Conservation (phyloP, 2,113 vertebrate genomes). For the Bolborhynchus lineola region DNA sequence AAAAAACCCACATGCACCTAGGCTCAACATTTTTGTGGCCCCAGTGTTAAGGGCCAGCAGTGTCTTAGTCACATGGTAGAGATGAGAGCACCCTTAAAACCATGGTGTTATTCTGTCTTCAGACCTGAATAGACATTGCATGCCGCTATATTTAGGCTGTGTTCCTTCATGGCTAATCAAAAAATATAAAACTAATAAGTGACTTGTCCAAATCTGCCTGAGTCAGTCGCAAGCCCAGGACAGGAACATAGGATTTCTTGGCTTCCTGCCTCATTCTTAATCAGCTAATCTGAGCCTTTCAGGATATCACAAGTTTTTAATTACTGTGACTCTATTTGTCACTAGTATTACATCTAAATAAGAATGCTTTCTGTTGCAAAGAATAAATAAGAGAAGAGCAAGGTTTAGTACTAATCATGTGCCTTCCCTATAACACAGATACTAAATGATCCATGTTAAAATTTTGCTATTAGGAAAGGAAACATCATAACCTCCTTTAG, state of each 20-base stretch:
- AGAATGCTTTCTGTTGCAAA: neutral
- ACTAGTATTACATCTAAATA: neutral
- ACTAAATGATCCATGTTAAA: neutral
- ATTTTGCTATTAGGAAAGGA: neutral
- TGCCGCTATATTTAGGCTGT: fast-evolving
- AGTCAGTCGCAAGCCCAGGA: neutral
- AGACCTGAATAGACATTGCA: neutral
- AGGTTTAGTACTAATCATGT: neutral
- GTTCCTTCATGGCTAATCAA: neutral
- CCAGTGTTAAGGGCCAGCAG: neutral
- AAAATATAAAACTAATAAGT: neutral
- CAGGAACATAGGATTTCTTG: neutral
- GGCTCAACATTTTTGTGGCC: neutral
- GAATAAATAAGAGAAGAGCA: neutral
- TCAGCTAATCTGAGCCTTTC: neutral
- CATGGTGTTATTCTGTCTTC: neutral
- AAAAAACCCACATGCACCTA: neutral
- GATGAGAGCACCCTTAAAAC: neutral
- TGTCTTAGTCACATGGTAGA: neutral
- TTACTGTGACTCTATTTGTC: neutral
- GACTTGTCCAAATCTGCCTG: neutral
- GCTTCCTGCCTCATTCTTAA: neutral
- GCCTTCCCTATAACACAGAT: neutral
- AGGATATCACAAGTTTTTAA: neutral
- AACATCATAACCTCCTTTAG: neutral